These are phyloP conservation scores for Paguma larvata DNA, from an alignment of 2,797 vertebrate genomes.

Conservation along the genomic window DNA sequence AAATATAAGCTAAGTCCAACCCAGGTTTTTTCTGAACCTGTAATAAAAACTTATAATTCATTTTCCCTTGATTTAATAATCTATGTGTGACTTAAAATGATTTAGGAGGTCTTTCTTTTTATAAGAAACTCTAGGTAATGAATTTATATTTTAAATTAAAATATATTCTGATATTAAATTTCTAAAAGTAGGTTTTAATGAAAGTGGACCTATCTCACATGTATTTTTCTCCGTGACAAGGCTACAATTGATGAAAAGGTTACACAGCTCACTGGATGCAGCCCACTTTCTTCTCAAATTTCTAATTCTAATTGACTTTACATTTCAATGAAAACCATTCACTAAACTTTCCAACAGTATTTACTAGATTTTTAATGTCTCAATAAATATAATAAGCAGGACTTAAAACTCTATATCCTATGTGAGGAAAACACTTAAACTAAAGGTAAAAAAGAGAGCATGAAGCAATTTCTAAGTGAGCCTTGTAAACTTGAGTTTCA, in stretches of 20 bases:
- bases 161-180: slow-evolving; percentile 35
- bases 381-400: slow-evolving; percentile 68
- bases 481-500: slow-evolving; percentile 6
- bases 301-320: slow-evolving; percentile 69
- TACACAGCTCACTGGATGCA: not conserved
- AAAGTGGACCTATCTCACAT: not conserved
- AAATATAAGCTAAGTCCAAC: slow-evolving; percentile 2
- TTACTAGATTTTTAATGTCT: slow-evolving; percentile 61
- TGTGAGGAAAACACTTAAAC: slow-evolving; percentile 50
- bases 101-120: slow-evolving; percentile 50
- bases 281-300: slow-evolving; percentile 60
- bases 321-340: slow-evolving; percentile 70
- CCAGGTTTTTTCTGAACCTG: not conserved
- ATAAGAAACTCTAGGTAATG: slow-evolving; percentile 25
- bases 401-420: slow-evolving; percentile 67
- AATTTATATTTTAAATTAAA: slow-evolving; percentile 69
- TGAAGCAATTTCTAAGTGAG: slow-evolving; percentile 23
- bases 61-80: slow-evolving; percentile 53
- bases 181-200: slow-evolving; percentile 57
- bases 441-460: not conserved
- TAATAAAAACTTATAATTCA: slow-evolving; percentile 20
- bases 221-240: slow-evolving; percentile 2
- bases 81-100: slow-evolving; percentile 46
- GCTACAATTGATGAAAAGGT: slow-evolving; percentile 29
- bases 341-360: slow-evolving; percentile 5